These are phyloP conservation scores for Ataeniobius toweri DNA, from an alignment of 2,797 vertebrate genomes.

Conservation along the genomic window DNA sequence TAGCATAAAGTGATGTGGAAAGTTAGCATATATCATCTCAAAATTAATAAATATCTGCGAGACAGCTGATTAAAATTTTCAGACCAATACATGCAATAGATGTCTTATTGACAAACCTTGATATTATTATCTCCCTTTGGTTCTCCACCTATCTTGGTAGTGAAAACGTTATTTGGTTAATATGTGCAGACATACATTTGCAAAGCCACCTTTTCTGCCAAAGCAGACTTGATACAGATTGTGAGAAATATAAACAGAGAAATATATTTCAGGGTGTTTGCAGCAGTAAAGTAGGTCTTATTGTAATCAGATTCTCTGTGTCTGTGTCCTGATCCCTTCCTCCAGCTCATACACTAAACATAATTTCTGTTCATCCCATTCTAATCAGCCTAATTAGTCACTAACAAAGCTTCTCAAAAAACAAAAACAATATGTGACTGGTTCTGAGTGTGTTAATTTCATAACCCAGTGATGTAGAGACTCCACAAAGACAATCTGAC, in stretches of 20 bases:
- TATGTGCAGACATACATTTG: neutral
- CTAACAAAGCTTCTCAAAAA: constrained; percentile 37
- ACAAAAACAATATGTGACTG: constrained; percentile 25
- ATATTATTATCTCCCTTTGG: too few species aligned
- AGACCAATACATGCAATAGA: too few species aligned
- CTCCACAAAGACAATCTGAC: constrained; percentile 20
- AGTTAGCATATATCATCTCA: too few species aligned
- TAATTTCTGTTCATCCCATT: constrained; percentile 23
- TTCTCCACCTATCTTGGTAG: too few species aligned
- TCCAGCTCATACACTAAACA: neutral
- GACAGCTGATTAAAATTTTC: too few species aligned
- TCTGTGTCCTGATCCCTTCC: constrained; percentile 2
- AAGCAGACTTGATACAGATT: neutral
- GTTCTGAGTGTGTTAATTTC: constrained; percentile 25
- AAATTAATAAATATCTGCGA: too few species aligned
- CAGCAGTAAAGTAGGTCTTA: neutral
- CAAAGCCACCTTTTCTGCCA: neutral
- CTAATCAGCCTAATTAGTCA: constrained; percentile 22
- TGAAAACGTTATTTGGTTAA: neutral
- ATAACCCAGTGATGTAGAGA: constrained; percentile 35
- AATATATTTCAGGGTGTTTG: neutral
- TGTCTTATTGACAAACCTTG: too few species aligned
- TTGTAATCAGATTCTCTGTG: neutral
- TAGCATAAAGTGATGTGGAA: too few species aligned
- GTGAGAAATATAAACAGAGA: neutral